A percentile compares a stretch with the other conserved stretches of the same genome.
Evolutionary conservation across 1,140 invertebrate species (phyloP).

Genomic region (Pinna nobilis): DNA sequence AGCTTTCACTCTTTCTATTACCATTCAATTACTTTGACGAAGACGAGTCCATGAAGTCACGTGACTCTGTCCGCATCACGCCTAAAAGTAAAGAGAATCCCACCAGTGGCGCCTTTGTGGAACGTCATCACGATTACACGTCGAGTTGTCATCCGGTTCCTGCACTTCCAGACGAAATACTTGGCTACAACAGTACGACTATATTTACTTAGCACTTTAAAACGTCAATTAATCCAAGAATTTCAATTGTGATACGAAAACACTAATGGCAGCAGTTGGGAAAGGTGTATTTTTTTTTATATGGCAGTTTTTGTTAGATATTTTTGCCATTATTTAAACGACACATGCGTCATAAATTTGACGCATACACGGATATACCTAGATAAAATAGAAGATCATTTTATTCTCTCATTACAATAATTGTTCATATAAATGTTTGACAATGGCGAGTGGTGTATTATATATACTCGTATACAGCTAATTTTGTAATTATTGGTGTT

Average conservation of each 20-base stretch:
- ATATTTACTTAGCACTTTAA: constrained; percentile 36
- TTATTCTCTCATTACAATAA: too few relatives aligned
- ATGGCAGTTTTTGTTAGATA: too few relatives aligned
- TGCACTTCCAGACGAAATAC: constrained; percentile 24
- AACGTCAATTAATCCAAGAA: not conserved
- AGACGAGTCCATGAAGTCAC: constrained; percentile 59
- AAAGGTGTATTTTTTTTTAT: too few relatives aligned
- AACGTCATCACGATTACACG: constrained; percentile 35
- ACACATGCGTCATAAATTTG: too few relatives aligned
- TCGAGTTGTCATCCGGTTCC: constrained; percentile 25
- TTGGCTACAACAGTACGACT: constrained; percentile 38
- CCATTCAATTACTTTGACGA: constrained; percentile 69
- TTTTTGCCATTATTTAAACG: too few relatives aligned
- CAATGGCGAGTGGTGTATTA: too few relatives aligned
- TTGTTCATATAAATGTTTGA: too few relatives aligned
- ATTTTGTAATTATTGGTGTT: too few relatives aligned
- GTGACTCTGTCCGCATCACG: constrained; percentile 75
- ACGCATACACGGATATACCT: too few relatives aligned
- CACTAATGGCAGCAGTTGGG: constrained; percentile 16
- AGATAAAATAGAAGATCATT: too few relatives aligned
- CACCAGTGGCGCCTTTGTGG: constrained; percentile 42
- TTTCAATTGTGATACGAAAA: not conserved
- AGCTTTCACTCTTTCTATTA: constrained; percentile 55
- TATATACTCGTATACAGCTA: too few relatives aligned
- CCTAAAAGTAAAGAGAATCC: constrained; percentile 66